Evolutionary conservation across 2,888 invertebrate genomes (phyloP).

Genomic region (Subacronicta megacephala): DNA sequence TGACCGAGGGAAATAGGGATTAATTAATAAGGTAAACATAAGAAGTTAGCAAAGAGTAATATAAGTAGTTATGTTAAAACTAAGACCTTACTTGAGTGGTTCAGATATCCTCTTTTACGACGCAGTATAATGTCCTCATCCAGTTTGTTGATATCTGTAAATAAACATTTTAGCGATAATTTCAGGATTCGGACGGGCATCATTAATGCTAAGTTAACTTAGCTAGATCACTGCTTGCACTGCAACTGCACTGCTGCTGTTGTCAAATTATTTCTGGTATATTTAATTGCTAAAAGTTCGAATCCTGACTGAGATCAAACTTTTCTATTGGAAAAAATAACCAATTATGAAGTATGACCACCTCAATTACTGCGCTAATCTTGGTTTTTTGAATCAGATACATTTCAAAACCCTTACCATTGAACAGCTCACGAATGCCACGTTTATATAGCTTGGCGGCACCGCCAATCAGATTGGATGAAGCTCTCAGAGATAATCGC

Average conservation of each 20-base stretch:
- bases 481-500: constrained; percentile 62
- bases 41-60: too few species aligned
- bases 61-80: neutral
- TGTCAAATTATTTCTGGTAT: too few species aligned
- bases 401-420: constrained; percentile 48
- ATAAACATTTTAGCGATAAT: too few species aligned
- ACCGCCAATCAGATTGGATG: constrained; percentile 62
- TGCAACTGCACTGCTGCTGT: too few species aligned
- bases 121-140: constrained; percentile 45
- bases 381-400: neutral
- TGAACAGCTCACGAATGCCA: constrained; percentile 49
- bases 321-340: too few species aligned
- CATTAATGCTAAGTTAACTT: too few species aligned
- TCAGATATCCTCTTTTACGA: constrained; percentile 34
- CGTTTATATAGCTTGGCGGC: constrained; percentile 56
- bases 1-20: too few species aligned
- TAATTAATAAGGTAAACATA: too few species aligned
- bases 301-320: too few species aligned
- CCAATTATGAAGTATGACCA: neutral
- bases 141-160: constrained; percentile 43
- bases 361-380: neutral
- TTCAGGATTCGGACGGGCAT: too few species aligned
- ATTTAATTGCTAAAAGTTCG: too few species aligned
- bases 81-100: constrained; percentile 23
- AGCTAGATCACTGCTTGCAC: too few species aligned